Percentiles rank a stretch among this genome's conserved stretches.
Evolutionary conservation across 2,113 vertebrate genomes (phyloP).

Genomic region (Herpailurus yagouaroundi): DNA sequence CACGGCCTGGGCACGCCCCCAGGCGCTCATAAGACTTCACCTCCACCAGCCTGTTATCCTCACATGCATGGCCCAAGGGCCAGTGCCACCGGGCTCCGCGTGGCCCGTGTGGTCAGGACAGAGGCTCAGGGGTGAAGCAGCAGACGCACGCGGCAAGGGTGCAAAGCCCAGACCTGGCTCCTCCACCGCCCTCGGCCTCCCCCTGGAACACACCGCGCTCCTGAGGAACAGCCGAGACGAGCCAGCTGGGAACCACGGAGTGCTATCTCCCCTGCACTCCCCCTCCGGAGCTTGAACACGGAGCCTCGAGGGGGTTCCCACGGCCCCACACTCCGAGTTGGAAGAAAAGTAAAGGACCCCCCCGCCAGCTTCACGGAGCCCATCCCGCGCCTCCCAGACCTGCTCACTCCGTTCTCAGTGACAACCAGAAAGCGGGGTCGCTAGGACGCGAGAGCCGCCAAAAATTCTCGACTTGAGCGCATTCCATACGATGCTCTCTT

Average conservation of each 20-base stretch:
- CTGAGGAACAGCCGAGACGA: background rate
- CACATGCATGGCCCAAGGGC: accelerated
- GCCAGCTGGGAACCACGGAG: accelerated
- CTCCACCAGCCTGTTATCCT: background rate
- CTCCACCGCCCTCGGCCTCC: accelerated
- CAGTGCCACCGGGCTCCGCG: accelerated
- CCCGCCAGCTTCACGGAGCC: background rate
- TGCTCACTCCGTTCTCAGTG: accelerated
- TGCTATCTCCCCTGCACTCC: accelerated
- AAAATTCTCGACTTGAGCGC: background rate
- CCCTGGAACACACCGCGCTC: accelerated
- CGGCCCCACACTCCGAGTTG: accelerated
- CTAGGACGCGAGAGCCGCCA: background rate
- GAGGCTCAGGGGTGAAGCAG: accelerated
- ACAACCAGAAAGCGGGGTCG: background rate
- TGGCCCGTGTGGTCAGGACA: accelerated
- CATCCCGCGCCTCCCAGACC: accelerated
- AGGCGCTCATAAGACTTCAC: accelerated
- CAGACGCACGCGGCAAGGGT: accelerated
- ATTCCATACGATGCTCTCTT: background rate
- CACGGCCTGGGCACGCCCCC: accelerated
- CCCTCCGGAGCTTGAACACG: background rate
- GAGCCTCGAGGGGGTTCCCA: background rate
- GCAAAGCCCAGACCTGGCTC: accelerated
- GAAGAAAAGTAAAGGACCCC: background rate